Evolutionary conservation across 2,113 vertebrate species (phyloP).

Genomic region (Actinemys pallida): DNA sequence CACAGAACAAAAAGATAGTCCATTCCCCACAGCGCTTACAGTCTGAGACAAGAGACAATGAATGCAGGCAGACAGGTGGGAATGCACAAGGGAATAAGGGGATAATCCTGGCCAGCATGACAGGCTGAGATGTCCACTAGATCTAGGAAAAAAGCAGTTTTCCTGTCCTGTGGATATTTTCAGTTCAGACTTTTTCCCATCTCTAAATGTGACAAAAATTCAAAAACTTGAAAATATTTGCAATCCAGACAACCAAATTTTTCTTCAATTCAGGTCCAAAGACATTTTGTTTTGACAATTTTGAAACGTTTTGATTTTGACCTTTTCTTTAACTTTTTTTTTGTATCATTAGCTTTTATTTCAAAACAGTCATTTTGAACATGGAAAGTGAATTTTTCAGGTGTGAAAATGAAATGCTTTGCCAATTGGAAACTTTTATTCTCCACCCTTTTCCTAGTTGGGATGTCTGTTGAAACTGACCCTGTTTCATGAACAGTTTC

Average conservation of each 20-base stretch:
- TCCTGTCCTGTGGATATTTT: not conserved
- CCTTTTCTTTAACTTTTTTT: not conserved
- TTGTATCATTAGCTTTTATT: not conserved
- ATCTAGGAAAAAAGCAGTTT: not conserved
- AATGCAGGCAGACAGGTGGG: not conserved
- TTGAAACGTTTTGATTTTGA: not conserved
- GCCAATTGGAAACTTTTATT: not conserved
- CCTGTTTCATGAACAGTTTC: not conserved
- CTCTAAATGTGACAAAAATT: not conserved
- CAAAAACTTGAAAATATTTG: not conserved
- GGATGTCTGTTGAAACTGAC: not conserved
- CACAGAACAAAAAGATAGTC: not conserved
- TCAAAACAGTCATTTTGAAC: too few relatives aligned
- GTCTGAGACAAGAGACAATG: not conserved
- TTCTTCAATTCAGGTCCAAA: too few relatives aligned
- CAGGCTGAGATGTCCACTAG: not conserved
- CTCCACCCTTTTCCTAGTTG: not conserved
- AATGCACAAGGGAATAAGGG: too few relatives aligned
- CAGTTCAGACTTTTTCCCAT: too few relatives aligned
- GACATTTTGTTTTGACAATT: not conserved
- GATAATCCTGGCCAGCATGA: not conserved
- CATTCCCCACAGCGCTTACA: rapidly evolving
- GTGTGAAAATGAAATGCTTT: not conserved
- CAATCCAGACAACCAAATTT: not conserved
- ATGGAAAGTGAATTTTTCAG: too few relatives aligned